These are phyloP conservation scores for Phoxinus phoxinus DNA, from an alignment of 2,113 vertebrate species.

Conservation along the genomic window DNA sequence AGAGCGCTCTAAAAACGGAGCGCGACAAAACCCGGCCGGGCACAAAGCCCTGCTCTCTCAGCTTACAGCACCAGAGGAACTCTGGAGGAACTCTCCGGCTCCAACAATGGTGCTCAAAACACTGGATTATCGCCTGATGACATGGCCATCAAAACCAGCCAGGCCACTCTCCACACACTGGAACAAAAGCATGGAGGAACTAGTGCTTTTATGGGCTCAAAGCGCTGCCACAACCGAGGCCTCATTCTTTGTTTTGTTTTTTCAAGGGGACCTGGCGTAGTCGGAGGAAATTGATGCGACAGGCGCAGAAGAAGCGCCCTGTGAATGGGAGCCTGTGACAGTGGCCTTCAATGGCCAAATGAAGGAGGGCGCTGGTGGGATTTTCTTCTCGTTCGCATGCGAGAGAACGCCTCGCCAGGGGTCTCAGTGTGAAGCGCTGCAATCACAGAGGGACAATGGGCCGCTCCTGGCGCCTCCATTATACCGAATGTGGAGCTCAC, in stretches of 20 bases:
- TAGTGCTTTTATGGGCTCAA: constrained; percentile 49
- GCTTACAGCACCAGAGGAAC: constrained; percentile 52
- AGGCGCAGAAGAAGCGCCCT: constrained; percentile 46
- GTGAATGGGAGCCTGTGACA: constrained; percentile 52
- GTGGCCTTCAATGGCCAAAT: constrained; percentile 43
- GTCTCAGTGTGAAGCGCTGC: constrained; percentile 42
- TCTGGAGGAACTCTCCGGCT: constrained; percentile 45
- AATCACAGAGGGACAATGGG: constrained; percentile 49
- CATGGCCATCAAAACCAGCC: constrained; percentile 59
- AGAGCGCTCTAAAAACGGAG: constrained; percentile 43
- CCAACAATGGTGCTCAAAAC: constrained; percentile 49
- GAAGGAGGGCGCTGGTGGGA: constrained; percentile 31
- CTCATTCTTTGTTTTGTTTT: constrained; percentile 50
- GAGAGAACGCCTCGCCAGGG: constrained; percentile 51
- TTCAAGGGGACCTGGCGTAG: constrained; percentile 24
- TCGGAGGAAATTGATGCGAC: constrained; percentile 59
- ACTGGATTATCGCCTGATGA: constrained; percentile 58
- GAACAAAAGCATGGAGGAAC: constrained; percentile 48
- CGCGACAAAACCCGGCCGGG: constrained; percentile 32
- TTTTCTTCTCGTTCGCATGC: constrained; percentile 22
- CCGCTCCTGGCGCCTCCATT: constrained; percentile 41
- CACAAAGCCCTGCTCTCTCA: constrained; percentile 50
- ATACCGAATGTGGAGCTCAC: constrained; percentile 5
- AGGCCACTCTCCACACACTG: constrained; percentile 9
- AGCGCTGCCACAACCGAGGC: constrained; percentile 47